These are phyloP conservation scores for Odocoileus hemionus DNA, from an alignment of 2,113 vertebrate genomes.

Conservation along the genomic window DNA sequence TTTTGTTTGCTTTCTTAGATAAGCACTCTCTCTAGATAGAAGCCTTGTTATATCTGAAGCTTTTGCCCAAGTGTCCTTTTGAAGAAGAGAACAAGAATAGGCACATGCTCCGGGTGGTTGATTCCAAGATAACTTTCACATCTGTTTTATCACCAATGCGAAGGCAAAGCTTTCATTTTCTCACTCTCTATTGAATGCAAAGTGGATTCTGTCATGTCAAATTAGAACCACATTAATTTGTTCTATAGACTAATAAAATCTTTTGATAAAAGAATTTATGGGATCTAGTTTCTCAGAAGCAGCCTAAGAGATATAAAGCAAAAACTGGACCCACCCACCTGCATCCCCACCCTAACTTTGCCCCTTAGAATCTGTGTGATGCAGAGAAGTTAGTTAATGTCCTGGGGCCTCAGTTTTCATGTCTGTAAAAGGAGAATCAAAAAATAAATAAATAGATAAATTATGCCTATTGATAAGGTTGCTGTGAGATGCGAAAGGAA, in stretches of 20 bases:
- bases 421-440: background rate
- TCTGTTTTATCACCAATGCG: background rate
- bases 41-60: background rate
- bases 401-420: background rate
- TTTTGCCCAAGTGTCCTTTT: background rate
- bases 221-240: background rate
- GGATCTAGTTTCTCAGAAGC: background rate
- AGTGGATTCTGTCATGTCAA: background rate
- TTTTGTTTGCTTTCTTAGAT: background rate
- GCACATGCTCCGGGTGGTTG: background rate
- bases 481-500: background rate
- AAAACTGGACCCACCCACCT: rapidly evolving
- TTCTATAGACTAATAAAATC: background rate
- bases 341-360: rapidly evolving
- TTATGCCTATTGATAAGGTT: background rate
- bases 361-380: background rate
- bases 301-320: background rate
- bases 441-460: background rate
- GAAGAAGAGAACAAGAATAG: background rate
- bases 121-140: background rate
- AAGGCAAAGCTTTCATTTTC: background rate
- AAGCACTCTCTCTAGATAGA: background rate
- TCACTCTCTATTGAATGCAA: background rate
- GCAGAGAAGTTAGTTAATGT: background rate
- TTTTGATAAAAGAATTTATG: background rate